Evolutionary conservation across 2,113 vertebrate species (phyloP).

Genomic region (Eulemur macaco): DNA sequence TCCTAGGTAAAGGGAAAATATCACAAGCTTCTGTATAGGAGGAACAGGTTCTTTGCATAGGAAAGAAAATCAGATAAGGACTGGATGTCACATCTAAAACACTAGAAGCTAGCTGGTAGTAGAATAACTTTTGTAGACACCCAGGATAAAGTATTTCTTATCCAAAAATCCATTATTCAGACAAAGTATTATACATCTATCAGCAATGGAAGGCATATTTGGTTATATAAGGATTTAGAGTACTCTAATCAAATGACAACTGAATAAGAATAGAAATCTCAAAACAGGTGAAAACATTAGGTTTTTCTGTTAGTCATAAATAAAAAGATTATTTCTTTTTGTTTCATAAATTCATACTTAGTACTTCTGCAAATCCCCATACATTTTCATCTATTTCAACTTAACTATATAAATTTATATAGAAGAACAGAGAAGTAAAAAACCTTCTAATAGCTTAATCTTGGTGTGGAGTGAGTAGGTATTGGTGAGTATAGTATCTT

Average conservation of each 20-base stretch:
- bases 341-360: background rate
- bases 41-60: background rate
- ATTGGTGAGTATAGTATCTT: background rate
- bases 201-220: background rate
- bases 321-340: background rate
- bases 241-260: background rate
- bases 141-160: background rate
- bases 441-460: background rate
- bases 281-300: background rate
- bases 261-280: background rate
- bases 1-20: background rate
- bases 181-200: background rate
- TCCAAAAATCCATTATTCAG: background rate
- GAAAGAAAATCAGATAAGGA: background rate
- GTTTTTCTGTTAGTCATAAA: background rate
- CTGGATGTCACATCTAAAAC: background rate
- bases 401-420: background rate
- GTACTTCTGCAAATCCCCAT: background rate
- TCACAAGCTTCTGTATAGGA: background rate
- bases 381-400: background rate
- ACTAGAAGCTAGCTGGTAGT: background rate
- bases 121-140: background rate
- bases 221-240: background rate
- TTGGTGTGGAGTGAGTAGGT: background rate
- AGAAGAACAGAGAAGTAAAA: background rate